Percentiles rank a stretch among this genome's conserved stretches.
These are phyloP conservation scores for Whitmania pigra DNA, from an alignment of 1,140 invertebrate genomes.

Conservation along the genomic window DNA sequence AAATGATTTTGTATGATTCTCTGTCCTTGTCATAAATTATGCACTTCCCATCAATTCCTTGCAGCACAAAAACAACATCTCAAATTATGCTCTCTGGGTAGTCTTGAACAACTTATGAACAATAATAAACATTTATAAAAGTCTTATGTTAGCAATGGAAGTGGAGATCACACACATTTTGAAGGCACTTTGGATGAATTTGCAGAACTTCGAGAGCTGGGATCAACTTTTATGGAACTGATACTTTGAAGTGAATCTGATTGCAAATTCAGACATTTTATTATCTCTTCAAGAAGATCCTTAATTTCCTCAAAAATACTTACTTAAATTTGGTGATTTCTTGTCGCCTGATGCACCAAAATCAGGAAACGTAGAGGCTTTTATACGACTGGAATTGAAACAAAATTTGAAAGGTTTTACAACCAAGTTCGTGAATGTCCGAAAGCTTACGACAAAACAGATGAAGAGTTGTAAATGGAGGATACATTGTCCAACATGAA, in stretches of 20 bases:
- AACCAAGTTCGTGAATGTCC: too few species aligned
- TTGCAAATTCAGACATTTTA: background rate
- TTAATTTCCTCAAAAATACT: background rate
- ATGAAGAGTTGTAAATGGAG: too few species aligned
- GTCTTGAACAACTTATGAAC: constrained; percentile 32
- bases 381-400: too few species aligned
- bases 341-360: too few species aligned
- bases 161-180: too few species aligned
- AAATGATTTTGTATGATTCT: constrained; percentile 54
- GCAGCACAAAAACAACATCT: constrained; percentile 66
- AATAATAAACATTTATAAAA: too few species aligned
- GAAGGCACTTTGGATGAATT: background rate
- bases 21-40: constrained; percentile 54
- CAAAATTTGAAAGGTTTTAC: too few species aligned
- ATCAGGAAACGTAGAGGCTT: too few species aligned
- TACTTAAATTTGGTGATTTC: too few species aligned
- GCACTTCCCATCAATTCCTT: constrained; percentile 65
- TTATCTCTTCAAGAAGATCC: background rate
- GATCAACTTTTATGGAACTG: background rate
- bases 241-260: background rate
- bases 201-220: background rate
- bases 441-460: too few species aligned
- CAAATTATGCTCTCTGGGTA: constrained; percentile 48
- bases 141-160: too few species aligned
- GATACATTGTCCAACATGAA: too few species aligned